Percentiles rank a stretch among this genome's conserved stretches.
Conservation (phyloP, 1,140 invertebrate genomes). For the Magallana gigas region DNA sequence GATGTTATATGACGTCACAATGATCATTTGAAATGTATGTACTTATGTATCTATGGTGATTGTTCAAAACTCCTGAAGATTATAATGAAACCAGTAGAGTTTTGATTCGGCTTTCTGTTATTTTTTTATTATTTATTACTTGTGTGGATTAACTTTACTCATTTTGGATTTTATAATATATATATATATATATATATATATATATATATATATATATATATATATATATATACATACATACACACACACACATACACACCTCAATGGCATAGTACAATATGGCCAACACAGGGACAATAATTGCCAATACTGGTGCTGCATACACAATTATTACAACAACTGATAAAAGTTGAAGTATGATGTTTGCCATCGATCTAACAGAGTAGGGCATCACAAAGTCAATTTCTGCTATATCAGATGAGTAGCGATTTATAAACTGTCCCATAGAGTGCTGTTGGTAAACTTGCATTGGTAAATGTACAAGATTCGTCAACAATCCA, state of each 20-base stretch:
- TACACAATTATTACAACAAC: slow-evolving; percentile 93
- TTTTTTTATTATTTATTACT: no score
- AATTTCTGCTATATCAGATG: slow-evolving; percentile 80
- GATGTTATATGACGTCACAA: no score
- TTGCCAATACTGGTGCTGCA: slow-evolving; percentile 91
- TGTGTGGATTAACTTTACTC: no score
- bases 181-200: no score
- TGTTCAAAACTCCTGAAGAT: no score
- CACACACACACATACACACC: slow-evolving; percentile 76
- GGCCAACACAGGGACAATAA: slow-evolving; percentile 90
- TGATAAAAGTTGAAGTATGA: slow-evolving; percentile 87
- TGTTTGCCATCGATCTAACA: slow-evolving; percentile 78
- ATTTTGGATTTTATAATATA: no score
- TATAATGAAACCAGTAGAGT: no score
- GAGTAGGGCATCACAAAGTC: slow-evolving; percentile 81
- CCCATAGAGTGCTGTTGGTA: slow-evolving; percentile 90
- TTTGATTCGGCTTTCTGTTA: no score
- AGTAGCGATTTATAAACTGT: slow-evolving; percentile 87
- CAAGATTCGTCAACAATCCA: slow-evolving; percentile 79
- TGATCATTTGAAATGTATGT: no score
- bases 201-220: no score
- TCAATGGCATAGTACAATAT: slow-evolving; percentile 92
- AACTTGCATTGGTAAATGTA: slow-evolving; percentile 85
- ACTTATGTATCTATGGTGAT: no score
- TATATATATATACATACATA: slow-evolving; percentile 58